Evolutionary conservation across 2,888 invertebrate genomes (phyloP), one percentile per base, ranked within the genome.

Genomic region (Andrena haemorrhoa): DNA sequence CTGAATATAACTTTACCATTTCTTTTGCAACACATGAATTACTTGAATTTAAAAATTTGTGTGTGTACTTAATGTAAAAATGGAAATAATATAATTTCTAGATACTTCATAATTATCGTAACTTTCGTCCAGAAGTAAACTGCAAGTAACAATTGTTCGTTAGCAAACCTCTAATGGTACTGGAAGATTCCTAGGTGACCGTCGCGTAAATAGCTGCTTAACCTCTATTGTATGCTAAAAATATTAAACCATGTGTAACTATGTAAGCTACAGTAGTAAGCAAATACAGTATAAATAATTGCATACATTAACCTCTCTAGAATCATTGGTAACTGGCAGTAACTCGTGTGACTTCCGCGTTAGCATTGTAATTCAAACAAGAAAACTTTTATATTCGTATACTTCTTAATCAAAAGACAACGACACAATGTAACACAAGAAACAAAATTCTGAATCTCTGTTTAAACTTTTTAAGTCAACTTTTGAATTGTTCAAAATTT

Each of bases 151-250:
- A 23, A 53, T 31, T 69, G 58, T 29, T 20, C 29, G 41, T 49
- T 20, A 51, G 78, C 84, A 23, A 71, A 91, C 90, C 83, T 89
- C 89, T 29, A 86, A 56, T 77, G 86, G 58, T 33, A 81, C 53
- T 65, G 90, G 83, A 65, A 91, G 77, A 73, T 89, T 84, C 61
- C 90, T 85, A 0, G 86, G 56, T 10, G 91, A 91, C 33, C 90
- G 85, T 76, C 90, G 81, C 16, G 68, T 8, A 68, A 41, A 2
- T 35, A 1, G 16, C 35, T 70, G 35, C 2, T n/a, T 49, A 51
- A 26, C n/a, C 29, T 70, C 10, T 33, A 29, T 12, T 35, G 26
- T 10, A 8, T 35, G 16, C 64, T 35, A 66, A 58, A 79, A 65
- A 49, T 51, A 64, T 60, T 51, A 47, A 47, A 26, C 2, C n/a